phyloP scores from a whole-genome alignment of 2,888 invertebrate genomes.

The Cataglyphis albicans region DNA sequence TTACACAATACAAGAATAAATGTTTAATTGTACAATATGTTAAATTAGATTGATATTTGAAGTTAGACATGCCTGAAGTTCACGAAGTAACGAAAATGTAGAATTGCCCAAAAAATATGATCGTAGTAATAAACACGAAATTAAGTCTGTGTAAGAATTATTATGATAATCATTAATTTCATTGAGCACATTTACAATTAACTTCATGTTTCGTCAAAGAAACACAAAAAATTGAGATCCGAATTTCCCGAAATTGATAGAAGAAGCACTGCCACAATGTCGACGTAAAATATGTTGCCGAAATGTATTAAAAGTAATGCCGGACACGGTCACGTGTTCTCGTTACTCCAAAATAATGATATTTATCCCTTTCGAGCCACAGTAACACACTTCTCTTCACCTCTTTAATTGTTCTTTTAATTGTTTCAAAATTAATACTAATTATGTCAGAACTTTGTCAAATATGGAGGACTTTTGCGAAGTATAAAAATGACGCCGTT shows the following conservation, averaged over 20 bases:
- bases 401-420: not conserved
- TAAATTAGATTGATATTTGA: constrained; percentile 33
- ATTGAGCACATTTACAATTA: not conserved
- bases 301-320: not conserved
- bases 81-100: not conserved
- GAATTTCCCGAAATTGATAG: constrained; percentile 11
- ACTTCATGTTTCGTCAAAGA: constrained; percentile 40
- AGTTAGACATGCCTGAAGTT: constrained; percentile 35
- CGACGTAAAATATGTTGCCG: not conserved
- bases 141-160: constrained; percentile 6
- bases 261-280: not conserved
- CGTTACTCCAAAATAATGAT: not conserved
- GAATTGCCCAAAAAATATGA: constrained; percentile 6
- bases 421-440: not conserved
- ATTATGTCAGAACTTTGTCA: not conserved
- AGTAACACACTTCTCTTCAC: not conserved
- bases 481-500: constrained; percentile 20
- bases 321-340: not conserved
- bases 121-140: constrained; percentile 14
- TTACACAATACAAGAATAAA: not conserved
- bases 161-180: constrained; percentile 13
- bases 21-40: not conserved
- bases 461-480: not conserved
- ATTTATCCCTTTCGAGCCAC: not conserved
- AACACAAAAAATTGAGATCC: constrained; percentile 12